Evolutionary conservation across 2,113 vertebrate species (phyloP), one percentile per base, ranked within the genome.

Genomic region (Chrysemys picta): DNA sequence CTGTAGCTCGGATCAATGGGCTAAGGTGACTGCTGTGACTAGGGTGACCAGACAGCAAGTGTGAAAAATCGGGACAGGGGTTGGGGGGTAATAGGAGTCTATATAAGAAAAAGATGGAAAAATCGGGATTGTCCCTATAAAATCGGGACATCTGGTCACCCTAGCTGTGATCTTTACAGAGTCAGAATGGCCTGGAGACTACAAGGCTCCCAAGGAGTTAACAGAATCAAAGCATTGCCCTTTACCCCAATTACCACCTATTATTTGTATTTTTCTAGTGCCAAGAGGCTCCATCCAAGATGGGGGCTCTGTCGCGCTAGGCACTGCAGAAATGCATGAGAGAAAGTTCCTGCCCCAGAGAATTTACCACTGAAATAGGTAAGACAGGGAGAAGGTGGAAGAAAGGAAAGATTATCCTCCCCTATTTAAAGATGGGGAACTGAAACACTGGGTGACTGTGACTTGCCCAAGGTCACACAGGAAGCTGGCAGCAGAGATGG

Each of bases 381-480:
- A 72, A 76, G 45, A 31, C 21, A 91, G 29, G 42, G 29, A 27
- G 45, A 65, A 80, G 50, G 57, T 17, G 82, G n/a, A 83, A 89
- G 62, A 2, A 45, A 76, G 21, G 80, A 83, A 53, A 2, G 12
- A 31, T 59, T 87, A 35, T 81, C 52, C 84, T 90, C 42, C 27
- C 25, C 35, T 45, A 59, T 82, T 90, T 54, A 90, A 85, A 93
- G 87, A 50, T 14, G 47, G 59, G 47, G 85, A 95, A 93, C 24
- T 82, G 91, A 91, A 91, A 89, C 22, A 82, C 14, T 5, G 31
- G 22, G 47, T 21, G 25, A 62, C 49, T 69, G 27, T 84, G 84
- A 84, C 65, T 85, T 89, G 82, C 84, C 86, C 49, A 93, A 94
- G 92, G 92, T 95, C 96, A 93, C 72, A 85, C 89, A 82, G 84